Percentiles rank a stretch among this genome's conserved stretches.
These are phyloP conservation scores for Montipora efflorescens DNA, from an alignment of 64 coral and sea anemone genomes.

Conservation along the genomic window DNA sequence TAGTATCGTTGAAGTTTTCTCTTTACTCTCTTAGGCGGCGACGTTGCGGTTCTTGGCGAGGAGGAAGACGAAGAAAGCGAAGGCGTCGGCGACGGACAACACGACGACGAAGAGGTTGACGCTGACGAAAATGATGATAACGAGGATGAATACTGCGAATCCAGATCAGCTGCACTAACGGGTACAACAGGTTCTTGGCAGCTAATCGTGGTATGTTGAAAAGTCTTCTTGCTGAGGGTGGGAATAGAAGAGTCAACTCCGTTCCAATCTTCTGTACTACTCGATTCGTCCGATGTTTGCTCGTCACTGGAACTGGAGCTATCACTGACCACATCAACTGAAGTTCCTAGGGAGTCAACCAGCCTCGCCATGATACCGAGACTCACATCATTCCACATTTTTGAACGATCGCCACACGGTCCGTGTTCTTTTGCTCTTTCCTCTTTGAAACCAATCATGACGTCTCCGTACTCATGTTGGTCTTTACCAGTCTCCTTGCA, in stretches of 20 bases:
- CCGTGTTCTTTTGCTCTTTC: neutral
- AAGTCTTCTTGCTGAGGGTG: slow-evolving; percentile 6
- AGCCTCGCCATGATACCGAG: slow-evolving; percentile 70
- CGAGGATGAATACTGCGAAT: slow-evolving; percentile 26
- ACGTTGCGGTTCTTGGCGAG: neutral
- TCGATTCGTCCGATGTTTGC: slow-evolving; percentile 64
- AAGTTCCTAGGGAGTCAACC: slow-evolving; percentile 71
- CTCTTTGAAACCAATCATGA: slow-evolving; percentile 25
- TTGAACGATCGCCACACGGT: neutral
- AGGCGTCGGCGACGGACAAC: slow-evolving; percentile 1
- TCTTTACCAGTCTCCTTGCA: neutral
- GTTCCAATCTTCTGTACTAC: slow-evolving; percentile 61
- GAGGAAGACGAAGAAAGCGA: neutral
- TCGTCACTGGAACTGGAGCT: slow-evolving; percentile 81
- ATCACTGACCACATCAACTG: slow-evolving; percentile 81
- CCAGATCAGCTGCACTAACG: neutral
- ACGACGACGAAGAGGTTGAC: neutral
- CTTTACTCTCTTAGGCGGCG: neutral
- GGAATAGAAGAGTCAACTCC: neutral
- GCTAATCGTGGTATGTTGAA: slow-evolving; percentile 62
- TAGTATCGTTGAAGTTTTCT: slow-evolving; percentile 80
- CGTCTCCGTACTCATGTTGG: neutral
- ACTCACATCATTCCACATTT: neutral
- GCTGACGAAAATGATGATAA: slow-evolving; percentile 15
- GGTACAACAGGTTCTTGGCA: slow-evolving; percentile 37